Evolutionary conservation across 53 echinoderm and acorn worm genomes (phyloP), one percentile per base, ranked within the genome.

Genomic region (Echinarachnius parma): DNA sequence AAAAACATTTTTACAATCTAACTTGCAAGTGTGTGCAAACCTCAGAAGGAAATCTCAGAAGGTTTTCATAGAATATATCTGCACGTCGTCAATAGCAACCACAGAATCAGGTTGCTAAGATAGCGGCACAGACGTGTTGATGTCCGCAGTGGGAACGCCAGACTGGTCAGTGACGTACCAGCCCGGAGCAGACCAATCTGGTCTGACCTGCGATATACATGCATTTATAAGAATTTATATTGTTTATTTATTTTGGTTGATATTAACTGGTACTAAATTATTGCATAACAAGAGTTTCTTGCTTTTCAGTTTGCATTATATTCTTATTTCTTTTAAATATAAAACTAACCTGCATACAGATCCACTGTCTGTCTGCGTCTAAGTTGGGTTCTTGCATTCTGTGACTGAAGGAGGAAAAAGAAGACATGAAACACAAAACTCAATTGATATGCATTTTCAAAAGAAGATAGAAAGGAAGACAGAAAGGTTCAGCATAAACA

Each of bases 331-430:
- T 46, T 48, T 45, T 4, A 15, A 13, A 31, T 14, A 15, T 28
- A 5, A 8, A 47, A 29, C 59, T 76, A 44, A 93, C 93, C 87
- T 93, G 89, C 59, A 80, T 80, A 34, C 83, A 75, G n/a, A 93
- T 77, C 93, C 93, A 93, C 3, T 75, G 58, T 48, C 93, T 83
- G 52, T 78, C 86, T 11, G 47, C 70, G 34, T 84, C 81, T 42
- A 93, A 21, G 28, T 90, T 86, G 10, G 81, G 75, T 28, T 72
- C 77, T 46, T 86, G 64, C 60, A 42, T 66, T 21, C 53, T 61
- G 28, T 61, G 65, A 23, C 29, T 60, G 62, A 2, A 30, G 15
- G 21, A 4, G 55, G 2, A 62, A 55, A n/a, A 48, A 28, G 21
- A 14, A 11, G 11, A 4, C 28, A 59, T n/a, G 4, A 45, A 1